phyloP scores from a whole-genome alignment of 2,113 vertebrate species.

The Myrmecophaga tridactyla region DNA sequence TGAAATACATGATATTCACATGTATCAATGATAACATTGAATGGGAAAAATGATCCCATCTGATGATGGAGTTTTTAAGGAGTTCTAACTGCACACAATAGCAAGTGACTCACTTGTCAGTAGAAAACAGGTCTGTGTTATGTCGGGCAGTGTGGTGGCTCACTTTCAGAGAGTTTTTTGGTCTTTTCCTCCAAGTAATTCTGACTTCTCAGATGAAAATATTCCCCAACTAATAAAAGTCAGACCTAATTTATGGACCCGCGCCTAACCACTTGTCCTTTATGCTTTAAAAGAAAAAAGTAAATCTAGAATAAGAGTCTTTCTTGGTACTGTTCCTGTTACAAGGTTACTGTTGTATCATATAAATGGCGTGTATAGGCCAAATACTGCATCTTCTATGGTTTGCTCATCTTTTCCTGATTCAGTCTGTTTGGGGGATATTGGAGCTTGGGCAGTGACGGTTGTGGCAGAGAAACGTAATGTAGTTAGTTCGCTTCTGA shows the following conservation, averaged over 20 bases:
- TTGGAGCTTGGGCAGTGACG: neutral
- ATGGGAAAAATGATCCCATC: neutral
- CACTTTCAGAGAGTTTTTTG: neutral
- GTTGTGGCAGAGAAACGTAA: neutral
- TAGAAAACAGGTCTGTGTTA: slow-evolving; percentile 44
- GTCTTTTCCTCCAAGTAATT: slow-evolving; percentile 12
- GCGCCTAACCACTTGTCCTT: slow-evolving; percentile 49
- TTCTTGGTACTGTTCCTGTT: no score
- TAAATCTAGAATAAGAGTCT: slow-evolving; percentile 38
- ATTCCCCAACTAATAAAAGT: slow-evolving; percentile 64
- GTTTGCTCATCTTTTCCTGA: neutral
- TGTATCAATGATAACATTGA: neutral
- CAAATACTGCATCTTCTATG: neutral
- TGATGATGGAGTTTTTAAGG: slow-evolving; percentile 39
- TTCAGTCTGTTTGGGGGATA: neutral
- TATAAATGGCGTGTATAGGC: neutral
- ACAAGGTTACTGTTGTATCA: neutral
- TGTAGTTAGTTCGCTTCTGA: neutral
- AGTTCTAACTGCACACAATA: neutral
- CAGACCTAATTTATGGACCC: slow-evolving; percentile 48
- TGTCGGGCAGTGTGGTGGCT: slow-evolving; percentile 13
- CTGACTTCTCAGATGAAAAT: slow-evolving; percentile 49
- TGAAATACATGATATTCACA: neutral
- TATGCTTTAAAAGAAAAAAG: slow-evolving; percentile 49
- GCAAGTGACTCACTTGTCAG: neutral